phyloP scores from a whole-genome alignment of 2,888 invertebrate species.

The Amphipoea oculea region DNA sequence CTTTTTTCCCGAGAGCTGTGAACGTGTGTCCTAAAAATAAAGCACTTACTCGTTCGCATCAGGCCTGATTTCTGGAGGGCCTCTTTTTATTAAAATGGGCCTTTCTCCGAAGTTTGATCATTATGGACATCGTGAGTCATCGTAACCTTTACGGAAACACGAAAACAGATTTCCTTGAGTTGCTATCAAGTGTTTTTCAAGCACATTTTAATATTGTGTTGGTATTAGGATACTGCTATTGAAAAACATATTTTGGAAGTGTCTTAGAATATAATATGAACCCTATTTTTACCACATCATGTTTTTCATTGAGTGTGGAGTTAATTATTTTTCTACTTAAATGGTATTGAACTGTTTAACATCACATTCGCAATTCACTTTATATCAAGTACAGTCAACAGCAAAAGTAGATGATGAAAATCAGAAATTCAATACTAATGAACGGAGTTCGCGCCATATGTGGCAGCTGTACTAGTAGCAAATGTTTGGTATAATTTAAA shows the following conservation, averaged over 20 bases:
- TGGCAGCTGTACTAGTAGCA: no score
- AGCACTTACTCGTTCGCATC: slow-evolving; percentile 43
- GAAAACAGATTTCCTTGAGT: slow-evolving; percentile 36
- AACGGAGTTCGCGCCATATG: no score
- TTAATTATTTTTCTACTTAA: background rate
- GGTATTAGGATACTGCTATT: background rate
- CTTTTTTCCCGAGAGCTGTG: slow-evolving; percentile 30
- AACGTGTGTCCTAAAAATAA: slow-evolving; percentile 54
- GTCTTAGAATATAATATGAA: background rate
- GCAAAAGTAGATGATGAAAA: no score
- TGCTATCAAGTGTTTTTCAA: slow-evolving; percentile 3
- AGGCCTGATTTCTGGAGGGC: slow-evolving; percentile 26
- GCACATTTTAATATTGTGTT: background rate
- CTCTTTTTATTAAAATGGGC: slow-evolving; percentile 41
- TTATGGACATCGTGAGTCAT: slow-evolving; percentile 34
- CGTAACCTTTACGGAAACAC: slow-evolving; percentile 42
- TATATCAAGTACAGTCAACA: background rate
- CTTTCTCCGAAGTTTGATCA: slow-evolving; percentile 45
- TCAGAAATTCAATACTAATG: no score
- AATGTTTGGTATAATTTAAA: no score
- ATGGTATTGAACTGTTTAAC: background rate
- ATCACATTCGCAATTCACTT: background rate
- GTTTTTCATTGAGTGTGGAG: background rate
- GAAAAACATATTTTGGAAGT: background rate
- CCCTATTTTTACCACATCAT: background rate